Base-by-base conservation (phyloP, 2,888 invertebrate genomes). In the Camponotus fellah region DNA sequence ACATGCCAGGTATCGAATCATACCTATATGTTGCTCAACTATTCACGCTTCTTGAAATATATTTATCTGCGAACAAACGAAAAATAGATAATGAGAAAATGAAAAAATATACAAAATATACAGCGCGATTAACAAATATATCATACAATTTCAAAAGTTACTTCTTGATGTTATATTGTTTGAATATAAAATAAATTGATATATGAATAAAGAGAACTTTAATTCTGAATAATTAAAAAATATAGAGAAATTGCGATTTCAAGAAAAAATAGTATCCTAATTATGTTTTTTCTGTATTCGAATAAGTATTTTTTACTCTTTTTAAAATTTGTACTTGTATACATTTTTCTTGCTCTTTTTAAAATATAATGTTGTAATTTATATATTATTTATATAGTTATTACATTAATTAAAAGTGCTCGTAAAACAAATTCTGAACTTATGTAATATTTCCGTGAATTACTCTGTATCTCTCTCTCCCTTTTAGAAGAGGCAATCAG, bases 1-100 rank as follows among this genome's bases (percentile, higher is more conserved):
- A 82, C 83, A 71, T 69, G 79, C 65, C 79, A 66, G 46, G 60
- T 80, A 80, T 80, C 46, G 79, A 80, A 74, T 46, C 60, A 60
- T 60, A 74, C n/a, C 21, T 17, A 34, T 46, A 43, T 40, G 46
- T 72, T 79, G 43, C 53, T 75, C 72, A 43, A 21, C 72, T 64
- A 64, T 79, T 64, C 71, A 58, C 62, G 58, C 69, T 69, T 69
- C 68, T 83, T 69, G n/a, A 53, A 56, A 26, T 26, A 53, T 64
- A 56, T 26, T 40, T 82, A 37, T 72, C 77, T 32, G 43, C 34
- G 58, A 74, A 79, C 72, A 43, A 56, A 14, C 17, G 60, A 60
- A 60, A 53, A 37, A 21, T 37, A 26, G 9, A 9, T 43, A 14
- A 12, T 14, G 34, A 34, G 8, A n/a, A 43, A 46, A 1, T 34